Conservation (phyloP, 2,113 vertebrate genomes). For the Neofelis nebulosa region DNA sequence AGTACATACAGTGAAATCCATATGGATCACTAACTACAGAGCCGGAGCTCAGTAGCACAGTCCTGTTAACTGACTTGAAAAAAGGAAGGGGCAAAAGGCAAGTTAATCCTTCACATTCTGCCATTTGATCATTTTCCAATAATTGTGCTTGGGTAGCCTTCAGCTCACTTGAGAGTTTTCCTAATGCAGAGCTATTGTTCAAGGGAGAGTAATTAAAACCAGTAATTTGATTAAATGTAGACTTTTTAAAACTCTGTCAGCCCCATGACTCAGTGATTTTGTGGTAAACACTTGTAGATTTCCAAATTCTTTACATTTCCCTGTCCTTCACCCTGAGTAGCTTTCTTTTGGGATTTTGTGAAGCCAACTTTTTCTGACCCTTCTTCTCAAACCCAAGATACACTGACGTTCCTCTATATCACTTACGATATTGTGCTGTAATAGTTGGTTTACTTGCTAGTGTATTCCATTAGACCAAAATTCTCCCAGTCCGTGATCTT, state of each 20-base stretch:
- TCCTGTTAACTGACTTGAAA: not conserved
- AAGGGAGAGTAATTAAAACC: conserved; percentile 21
- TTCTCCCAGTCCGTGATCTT: not conserved
- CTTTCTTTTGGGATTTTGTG: not conserved
- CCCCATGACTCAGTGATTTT: not conserved
- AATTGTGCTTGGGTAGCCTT: conserved; percentile 3
- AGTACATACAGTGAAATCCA: not conserved
- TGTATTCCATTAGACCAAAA: not conserved
- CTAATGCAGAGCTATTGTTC: conserved; percentile 10
- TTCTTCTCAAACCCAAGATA: not conserved
- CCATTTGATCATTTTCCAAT: conserved; percentile 50
- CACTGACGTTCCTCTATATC: not conserved
- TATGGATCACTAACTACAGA: not conserved
- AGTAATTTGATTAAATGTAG: conserved; percentile 33
- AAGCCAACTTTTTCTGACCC: not conserved
- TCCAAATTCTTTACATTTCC: not conserved
- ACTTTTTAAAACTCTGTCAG: not conserved
- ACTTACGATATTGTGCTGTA: not conserved
- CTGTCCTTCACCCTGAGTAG: not conserved
- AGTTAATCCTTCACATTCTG: not conserved
- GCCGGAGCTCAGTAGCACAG: not conserved
- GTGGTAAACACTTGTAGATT: not conserved
- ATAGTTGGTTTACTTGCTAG: not conserved
- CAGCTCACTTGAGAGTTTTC: not conserved
- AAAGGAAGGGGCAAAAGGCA: not conserved